These are phyloP conservation scores for Thinocorus orbignyianus DNA, from an alignment of 2,113 vertebrate species.

Conservation along the genomic window DNA sequence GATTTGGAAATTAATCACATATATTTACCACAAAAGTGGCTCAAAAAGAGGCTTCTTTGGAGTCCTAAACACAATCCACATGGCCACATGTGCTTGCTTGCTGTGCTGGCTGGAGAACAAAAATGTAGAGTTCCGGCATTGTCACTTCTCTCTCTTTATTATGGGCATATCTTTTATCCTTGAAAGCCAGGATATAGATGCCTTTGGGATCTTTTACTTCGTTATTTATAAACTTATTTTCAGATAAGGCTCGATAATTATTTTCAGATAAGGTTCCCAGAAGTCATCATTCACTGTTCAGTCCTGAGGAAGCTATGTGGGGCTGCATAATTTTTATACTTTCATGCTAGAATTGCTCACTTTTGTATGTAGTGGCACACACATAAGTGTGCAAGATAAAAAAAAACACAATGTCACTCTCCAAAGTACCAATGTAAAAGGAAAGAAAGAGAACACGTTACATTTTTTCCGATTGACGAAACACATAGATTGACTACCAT, in stretches of 20 bases:
- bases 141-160: constrained; percentile 28
- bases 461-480: not conserved
- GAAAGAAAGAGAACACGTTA: not conserved
- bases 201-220: constrained; percentile 8
- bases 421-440: not conserved
- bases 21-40: not conserved
- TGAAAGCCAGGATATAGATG: constrained; percentile 24
- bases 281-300: constrained; percentile 4
- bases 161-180: not conserved
- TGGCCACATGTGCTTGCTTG: constrained; percentile 47
- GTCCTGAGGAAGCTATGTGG: not conserved
- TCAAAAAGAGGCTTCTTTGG: constrained; percentile 31
- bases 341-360: not conserved
- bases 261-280: constrained; percentile 13
- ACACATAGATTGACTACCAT: not conserved
- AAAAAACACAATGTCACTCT: not conserved
- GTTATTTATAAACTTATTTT: constrained; percentile 44
- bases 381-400: not conserved
- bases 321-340: not conserved
- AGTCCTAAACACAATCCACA: constrained; percentile 54
- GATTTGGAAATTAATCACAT: constrained; percentile 51
- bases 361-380: not conserved
- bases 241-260: not conserved
- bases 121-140: not conserved
- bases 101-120: constrained; percentile 53